Percentiles rank a stretch among this genome's conserved stretches.
Conservation (phyloP, 37 sponge, comb jelly and placozoan genomes). For the Aplysina aerophoba region DNA sequence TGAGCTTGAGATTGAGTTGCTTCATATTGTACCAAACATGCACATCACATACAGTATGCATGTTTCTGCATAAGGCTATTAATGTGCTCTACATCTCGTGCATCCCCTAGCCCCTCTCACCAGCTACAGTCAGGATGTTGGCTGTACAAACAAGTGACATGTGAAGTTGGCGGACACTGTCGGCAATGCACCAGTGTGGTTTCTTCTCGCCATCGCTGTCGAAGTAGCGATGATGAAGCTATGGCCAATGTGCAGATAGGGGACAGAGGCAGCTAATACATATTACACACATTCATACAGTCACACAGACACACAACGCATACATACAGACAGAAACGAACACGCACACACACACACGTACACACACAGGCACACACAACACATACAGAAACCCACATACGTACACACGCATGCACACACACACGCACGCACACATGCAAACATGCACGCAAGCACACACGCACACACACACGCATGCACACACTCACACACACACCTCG, state of each 20-base stretch:
- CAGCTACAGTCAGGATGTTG: conserved; percentile 23
- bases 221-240: conserved; percentile 16
- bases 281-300: background rate
- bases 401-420: background rate
- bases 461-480: background rate
- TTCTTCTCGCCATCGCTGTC: background rate
- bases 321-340: no score
- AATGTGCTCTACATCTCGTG: no score
- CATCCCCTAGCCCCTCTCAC: background rate
- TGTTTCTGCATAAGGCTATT: no score
- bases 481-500: conserved; percentile 52
- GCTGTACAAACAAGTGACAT: background rate
- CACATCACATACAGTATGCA: no score
- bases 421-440: background rate
- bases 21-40: no score
- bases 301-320: no score
- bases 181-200: conserved; percentile 28
- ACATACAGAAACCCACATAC: background rate
- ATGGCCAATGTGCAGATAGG: background rate
- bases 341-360: no score
- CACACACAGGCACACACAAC: background rate
- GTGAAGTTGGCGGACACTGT: background rate
- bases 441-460: background rate
- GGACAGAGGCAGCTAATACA: background rate
- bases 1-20: no score